Percentiles rank a stretch among this genome's conserved stretches.
phyloP scores from a whole-genome alignment of 64 coral and sea anemone genomes.

The Catalaphyllia jardinei region DNA sequence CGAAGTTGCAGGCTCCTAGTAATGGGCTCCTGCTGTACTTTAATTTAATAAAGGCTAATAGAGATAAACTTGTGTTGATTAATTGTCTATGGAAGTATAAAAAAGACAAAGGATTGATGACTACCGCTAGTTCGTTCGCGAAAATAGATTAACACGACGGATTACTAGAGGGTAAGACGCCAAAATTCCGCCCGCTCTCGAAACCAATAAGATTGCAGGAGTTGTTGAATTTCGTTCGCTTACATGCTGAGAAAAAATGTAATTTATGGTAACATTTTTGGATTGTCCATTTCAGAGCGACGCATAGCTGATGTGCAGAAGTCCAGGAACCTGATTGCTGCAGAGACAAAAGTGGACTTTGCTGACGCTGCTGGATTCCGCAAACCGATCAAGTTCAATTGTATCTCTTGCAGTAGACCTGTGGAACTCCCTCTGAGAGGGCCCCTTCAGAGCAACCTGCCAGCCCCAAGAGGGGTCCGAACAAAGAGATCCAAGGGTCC shows the following conservation, averaged over 20 bases:
- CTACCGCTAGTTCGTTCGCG: no score
- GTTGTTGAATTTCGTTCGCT: not conserved
- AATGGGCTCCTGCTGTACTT: no score
- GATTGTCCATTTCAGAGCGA: constrained; percentile 53
- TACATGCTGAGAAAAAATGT: not conserved
- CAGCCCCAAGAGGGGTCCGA: constrained; percentile 66
- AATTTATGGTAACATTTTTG: not conserved
- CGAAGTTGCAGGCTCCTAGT: no score
- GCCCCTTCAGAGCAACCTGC: constrained; percentile 48
- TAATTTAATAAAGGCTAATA: no score
- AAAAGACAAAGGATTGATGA: no score
- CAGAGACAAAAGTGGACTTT: constrained; percentile 86
- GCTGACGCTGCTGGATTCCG: constrained; percentile 86
- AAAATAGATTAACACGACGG: no score
- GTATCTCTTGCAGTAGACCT: constrained; percentile 93
- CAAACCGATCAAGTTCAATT: constrained; percentile 74
- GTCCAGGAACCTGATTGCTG: constrained; percentile 83
- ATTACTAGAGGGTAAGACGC: no score
- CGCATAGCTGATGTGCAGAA: constrained; percentile 93
- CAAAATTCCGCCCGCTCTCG: no score
- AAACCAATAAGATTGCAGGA: no score
- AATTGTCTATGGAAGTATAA: no score
- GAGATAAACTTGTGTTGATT: no score
- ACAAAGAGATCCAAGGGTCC: constrained; percentile 83
- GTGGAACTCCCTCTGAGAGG: constrained; percentile 74